Evolutionary conservation across 2,797 vertebrate species (phyloP).

Genomic region (Bovichtus variegatus): DNA sequence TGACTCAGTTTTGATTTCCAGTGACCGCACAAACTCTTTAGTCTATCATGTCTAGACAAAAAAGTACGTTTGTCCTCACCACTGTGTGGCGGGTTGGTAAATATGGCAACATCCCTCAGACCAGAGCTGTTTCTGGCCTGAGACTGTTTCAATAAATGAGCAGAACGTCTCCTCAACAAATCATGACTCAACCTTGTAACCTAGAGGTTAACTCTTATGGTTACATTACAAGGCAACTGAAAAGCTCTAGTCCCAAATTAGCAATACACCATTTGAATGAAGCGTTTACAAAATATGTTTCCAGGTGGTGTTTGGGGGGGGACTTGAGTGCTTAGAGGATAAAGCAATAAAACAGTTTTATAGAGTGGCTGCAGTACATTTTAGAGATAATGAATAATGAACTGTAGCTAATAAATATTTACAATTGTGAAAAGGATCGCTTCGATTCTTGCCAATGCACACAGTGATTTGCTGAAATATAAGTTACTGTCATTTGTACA

Average conservation of each 20-base stretch:
- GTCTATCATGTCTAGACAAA: slow-evolving; percentile 61
- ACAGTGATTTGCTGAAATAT: neutral
- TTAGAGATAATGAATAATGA: slow-evolving; percentile 30
- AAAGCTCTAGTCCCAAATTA: slow-evolving; percentile 28
- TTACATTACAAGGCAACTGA: slow-evolving; percentile 27
- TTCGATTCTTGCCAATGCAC: neutral
- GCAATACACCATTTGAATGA: slow-evolving; percentile 1
- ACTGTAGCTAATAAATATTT: slow-evolving; percentile 34
- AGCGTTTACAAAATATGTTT: slow-evolving; percentile 29
- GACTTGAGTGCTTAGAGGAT: neutral
- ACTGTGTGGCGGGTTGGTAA: slow-evolving; percentile 48
- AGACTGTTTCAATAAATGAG: slow-evolving; percentile 56
- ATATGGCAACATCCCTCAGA: slow-evolving; percentile 54
- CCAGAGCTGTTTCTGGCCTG: slow-evolving; percentile 44
- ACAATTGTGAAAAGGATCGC: slow-evolving; percentile 3
- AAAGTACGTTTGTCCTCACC: slow-evolving; percentile 31
- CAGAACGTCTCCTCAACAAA: slow-evolving; percentile 38
- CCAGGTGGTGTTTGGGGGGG: neutral
- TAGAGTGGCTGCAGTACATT: slow-evolving; percentile 2
- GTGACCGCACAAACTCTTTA: slow-evolving; percentile 57
- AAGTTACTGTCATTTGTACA: too few species aligned
- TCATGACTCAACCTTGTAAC: slow-evolving; percentile 52
- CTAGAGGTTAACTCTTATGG: slow-evolving; percentile 22
- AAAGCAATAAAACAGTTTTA: slow-evolving; percentile 1
- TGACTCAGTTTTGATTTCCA: slow-evolving; percentile 63